These are phyloP conservation scores for Meganola albula DNA, from an alignment of 2,888 invertebrate genomes.

Conservation along the genomic window DNA sequence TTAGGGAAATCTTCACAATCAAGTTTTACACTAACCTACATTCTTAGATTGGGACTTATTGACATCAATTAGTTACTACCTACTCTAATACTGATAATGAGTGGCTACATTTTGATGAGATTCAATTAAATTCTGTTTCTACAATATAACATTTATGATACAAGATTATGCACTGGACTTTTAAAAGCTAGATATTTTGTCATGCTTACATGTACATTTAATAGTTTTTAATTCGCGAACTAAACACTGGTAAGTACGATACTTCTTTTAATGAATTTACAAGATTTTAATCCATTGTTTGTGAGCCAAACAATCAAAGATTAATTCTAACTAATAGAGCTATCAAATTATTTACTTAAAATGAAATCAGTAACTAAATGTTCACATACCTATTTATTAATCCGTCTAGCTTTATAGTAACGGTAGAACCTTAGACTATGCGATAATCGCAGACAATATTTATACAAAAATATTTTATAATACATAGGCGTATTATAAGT, in stretches of 20 bases:
- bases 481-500: conserved; percentile 39
- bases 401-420: conserved; percentile 14
- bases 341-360: too few relatives aligned
- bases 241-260: background rate
- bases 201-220: background rate
- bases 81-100: conserved; percentile 39
- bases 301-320: too few relatives aligned
- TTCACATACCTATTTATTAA: conserved; percentile 19
- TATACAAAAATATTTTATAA: conserved; percentile 72
- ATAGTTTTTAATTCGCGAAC: background rate
- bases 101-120: conserved; percentile 28
- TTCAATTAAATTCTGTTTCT: conserved; percentile 23
- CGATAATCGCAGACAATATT: conserved; percentile 57
- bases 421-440: conserved; percentile 40
- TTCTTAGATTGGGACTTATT: conserved; percentile 63
- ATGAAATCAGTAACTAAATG: too few relatives aligned
- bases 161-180: conserved; percentile 36
- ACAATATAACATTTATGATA: conserved; percentile 26
- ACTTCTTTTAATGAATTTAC: background rate
- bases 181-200: conserved; percentile 37
- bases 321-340: too few relatives aligned
- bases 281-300: too few relatives aligned
- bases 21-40: conserved; percentile 38
- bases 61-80: conserved; percentile 39
- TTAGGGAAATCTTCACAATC: conserved; percentile 24